A percentile compares a stretch with the other conserved stretches of the same genome.
phyloP scores from a whole-genome alignment of 2,888 invertebrate genomes.

The Thumatha senex region DNA sequence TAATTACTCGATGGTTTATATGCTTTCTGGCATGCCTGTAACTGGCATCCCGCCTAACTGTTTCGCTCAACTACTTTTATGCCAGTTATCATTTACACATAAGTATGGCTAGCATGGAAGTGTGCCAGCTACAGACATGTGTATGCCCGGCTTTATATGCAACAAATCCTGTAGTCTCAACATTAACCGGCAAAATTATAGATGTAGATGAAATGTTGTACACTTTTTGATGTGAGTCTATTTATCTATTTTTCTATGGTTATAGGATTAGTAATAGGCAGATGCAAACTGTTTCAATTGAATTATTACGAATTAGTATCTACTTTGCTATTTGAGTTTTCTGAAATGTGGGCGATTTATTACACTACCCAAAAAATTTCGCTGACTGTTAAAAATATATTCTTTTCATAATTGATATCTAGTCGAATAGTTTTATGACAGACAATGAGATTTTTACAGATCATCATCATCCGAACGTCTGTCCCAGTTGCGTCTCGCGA shows the following conservation, averaged over 20 bases:
- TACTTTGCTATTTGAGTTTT: constrained; percentile 18
- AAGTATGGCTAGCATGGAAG: too few relatives aligned
- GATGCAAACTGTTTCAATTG: constrained; percentile 19
- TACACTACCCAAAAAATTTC: neutral
- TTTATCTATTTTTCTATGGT: constrained; percentile 61
- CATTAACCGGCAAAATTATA: constrained; percentile 4
- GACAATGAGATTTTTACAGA: too few relatives aligned
- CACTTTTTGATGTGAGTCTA: constrained; percentile 63
- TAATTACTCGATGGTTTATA: too few relatives aligned
- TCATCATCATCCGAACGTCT: too few relatives aligned
- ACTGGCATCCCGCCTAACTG: too few relatives aligned
- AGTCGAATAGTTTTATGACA: too few relatives aligned
- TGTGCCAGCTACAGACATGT: too few relatives aligned
- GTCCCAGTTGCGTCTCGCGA: too few relatives aligned
- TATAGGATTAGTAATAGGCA: constrained; percentile 43
- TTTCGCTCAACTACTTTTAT: too few relatives aligned
- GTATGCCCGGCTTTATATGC: neutral
- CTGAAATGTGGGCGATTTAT: constrained; percentile 23
- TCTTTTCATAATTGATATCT: too few relatives aligned
- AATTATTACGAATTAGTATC: constrained; percentile 26
- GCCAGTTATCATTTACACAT: too few relatives aligned
- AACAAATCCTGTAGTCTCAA: neutral
- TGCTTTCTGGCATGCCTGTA: too few relatives aligned
- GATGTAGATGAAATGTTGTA: constrained; percentile 43
- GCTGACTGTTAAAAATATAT: neutral